phyloP scores from a whole-genome alignment of 2,797 vertebrate genomes.

The Alcedo quadribrachys region DNA sequence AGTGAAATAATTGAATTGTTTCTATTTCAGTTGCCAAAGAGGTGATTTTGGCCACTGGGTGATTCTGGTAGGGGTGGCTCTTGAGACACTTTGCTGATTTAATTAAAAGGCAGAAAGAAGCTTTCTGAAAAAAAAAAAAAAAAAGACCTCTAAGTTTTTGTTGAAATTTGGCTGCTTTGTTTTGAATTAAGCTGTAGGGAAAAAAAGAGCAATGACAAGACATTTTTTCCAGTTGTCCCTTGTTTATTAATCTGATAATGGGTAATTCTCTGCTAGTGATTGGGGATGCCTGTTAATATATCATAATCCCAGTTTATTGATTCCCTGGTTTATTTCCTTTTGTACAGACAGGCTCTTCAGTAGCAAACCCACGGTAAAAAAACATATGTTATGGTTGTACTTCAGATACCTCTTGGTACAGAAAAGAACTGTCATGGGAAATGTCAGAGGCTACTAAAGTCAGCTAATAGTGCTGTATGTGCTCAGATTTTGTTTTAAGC shows the following conservation, averaged over 20 bases:
- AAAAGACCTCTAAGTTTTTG: background rate
- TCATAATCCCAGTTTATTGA: constrained; percentile 24
- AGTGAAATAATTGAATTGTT: background rate
- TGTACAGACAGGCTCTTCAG: background rate
- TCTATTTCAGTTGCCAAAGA: background rate
- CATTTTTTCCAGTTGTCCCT: background rate
- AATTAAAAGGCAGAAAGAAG: background rate
- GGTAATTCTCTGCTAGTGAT: background rate
- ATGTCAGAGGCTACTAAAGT: background rate
- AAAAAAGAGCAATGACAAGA: background rate
- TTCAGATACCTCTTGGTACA: background rate
- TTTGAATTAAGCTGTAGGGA: background rate
- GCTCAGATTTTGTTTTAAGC: background rate
- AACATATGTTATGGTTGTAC: background rate
- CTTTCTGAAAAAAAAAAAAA: background rate
- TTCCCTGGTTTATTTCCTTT: constrained; percentile 13
- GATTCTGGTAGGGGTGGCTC: background rate
- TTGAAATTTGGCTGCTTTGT: background rate
- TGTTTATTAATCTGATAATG: constrained; percentile 26
- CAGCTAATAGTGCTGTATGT: background rate
- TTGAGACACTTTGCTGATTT: background rate
- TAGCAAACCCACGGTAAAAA: background rate
- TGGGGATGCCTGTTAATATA: background rate
- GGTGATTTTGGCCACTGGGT: background rate
- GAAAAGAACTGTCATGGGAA: background rate